Evolutionary conservation across 2,888 invertebrate species (phyloP).

Genomic region (Volucella inflata): DNA sequence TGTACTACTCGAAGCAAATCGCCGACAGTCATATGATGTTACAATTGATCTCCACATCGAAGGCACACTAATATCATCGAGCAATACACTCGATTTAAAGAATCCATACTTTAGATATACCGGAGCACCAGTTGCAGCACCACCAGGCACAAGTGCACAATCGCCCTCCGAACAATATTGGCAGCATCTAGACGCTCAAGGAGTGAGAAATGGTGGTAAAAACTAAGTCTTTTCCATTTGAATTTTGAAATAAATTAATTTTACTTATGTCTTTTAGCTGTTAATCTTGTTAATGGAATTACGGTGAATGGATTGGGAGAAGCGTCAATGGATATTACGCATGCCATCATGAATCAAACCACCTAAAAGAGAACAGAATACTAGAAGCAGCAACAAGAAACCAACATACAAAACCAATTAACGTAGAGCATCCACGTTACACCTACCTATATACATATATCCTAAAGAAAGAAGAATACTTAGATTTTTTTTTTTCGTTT

Average conservation of each 20-base stretch:
- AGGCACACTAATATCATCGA: constrained; percentile 93
- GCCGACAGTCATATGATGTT: constrained; percentile 99
- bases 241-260: constrained; percentile 16
- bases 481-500: constrained; percentile 51
- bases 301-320: constrained; percentile 90
- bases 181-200: constrained; percentile 92
- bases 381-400: constrained; percentile 15
- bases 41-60: constrained; percentile 96
- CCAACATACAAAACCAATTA: constrained; percentile 42
- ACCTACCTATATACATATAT: constrained; percentile 69
- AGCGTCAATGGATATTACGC: constrained; percentile 88
- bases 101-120: constrained; percentile 99
- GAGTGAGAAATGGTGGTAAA: constrained; percentile 80
- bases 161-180: constrained; percentile 98
- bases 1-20: constrained; percentile 95
- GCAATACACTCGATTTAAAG: constrained; percentile 97
- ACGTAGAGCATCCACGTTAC: constrained; percentile 67
- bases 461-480: constrained; percentile 61
- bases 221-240: constrained; percentile 1
- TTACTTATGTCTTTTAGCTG: constrained; percentile 83
- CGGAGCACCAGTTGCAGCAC: constrained; percentile 95
- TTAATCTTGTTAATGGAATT: constrained; percentile 90
- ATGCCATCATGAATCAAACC: constrained; percentile 84
- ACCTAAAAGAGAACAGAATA: constrained; percentile 79
- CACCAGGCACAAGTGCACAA: constrained; percentile 94